Evolutionary conservation across 1,140 invertebrate species (phyloP), one percentile per base, ranked within the genome.

Genomic region (Agrilus planipennis): DNA sequence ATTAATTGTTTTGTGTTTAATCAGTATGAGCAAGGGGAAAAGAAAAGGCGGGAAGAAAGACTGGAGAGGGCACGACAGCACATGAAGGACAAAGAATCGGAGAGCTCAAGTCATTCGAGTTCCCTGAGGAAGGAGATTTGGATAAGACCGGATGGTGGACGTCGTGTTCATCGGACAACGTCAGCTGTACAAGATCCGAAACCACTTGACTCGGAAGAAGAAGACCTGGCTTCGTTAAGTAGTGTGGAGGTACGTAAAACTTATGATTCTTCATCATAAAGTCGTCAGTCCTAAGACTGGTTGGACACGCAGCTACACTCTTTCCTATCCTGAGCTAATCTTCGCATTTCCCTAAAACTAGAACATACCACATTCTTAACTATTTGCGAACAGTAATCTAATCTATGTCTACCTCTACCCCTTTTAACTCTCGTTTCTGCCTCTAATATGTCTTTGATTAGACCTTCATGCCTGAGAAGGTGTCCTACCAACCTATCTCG

Each of bases 1-100:
- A 18, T 11, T 10, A 37, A 30, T 2, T 19, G 16, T 22, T 31
- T 10, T 34, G n/a, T n/a, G n/a, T 17, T 25, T 43, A 20, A 25
- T 46, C 61, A 87, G 79, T 89, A 84, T 57, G 83, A 89, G 64
- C 73, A 77, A 34, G 79, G 75, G 39, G 85, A 87, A 57, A 73
- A 77, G 45, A 84, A 84, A 56, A 70, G 77, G 32, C 70, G 73
- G 28, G 76, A 80, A 42, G 76, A 77, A 49, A 62, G 72, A 15
- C 70, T 75, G 42, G 67, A 65, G 46, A 67, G 68, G 43, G 67
- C 68, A 51, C 60, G 68, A 36, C 69, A 68, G 35, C 67, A 70
- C 41, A 75, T 71, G 69, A 74, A 71, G 49, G 71, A 72, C 50
- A 70, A 70, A 57, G 68, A 69, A 64, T 52, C 54, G 39, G 35